Percentiles rank a stretch among this genome's conserved stretches.
These are phyloP conservation scores for Nipponacmea schrenckii DNA, from an alignment of 2,888 invertebrate genomes.

Conservation along the genomic window DNA sequence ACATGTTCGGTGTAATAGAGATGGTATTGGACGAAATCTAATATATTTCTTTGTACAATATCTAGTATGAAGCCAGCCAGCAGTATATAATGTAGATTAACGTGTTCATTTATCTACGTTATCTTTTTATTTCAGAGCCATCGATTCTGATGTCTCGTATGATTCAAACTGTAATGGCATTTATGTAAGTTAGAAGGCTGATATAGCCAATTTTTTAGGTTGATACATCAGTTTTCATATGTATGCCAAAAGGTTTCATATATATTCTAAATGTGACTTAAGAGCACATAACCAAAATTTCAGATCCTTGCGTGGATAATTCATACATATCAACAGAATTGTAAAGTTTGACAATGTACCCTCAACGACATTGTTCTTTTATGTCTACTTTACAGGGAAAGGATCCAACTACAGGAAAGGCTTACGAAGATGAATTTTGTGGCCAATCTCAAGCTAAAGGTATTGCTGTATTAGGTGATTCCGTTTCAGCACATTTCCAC, in stretches of 20 bases:
- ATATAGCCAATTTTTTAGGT: no score
- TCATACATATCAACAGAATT: no score
- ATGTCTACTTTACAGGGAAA: conserved; percentile 50
- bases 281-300: no score
- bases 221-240: no score
- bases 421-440: conserved; percentile 66
- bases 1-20: not conserved
- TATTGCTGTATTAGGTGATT: conserved; percentile 68
- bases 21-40: not conserved
- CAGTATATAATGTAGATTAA: not conserved
- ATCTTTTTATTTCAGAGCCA: conserved; percentile 49
- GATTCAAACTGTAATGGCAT: conserved; percentile 69
- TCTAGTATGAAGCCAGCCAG: no score
- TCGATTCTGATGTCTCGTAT: conserved; percentile 47
- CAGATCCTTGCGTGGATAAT: no score
- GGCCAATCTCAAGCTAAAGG: conserved; percentile 57
- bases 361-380: no score
- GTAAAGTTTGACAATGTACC: no score
- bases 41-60: not conserved
- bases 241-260: no score
- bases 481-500: conserved; percentile 71
- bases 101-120: not conserved
- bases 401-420: conserved; percentile 48
- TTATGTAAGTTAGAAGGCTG: conserved; percentile 50
- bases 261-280: no score